Evolutionary conservation across 1,140 invertebrate species (phyloP).

Genomic region (Drosophila neocordata): DNA sequence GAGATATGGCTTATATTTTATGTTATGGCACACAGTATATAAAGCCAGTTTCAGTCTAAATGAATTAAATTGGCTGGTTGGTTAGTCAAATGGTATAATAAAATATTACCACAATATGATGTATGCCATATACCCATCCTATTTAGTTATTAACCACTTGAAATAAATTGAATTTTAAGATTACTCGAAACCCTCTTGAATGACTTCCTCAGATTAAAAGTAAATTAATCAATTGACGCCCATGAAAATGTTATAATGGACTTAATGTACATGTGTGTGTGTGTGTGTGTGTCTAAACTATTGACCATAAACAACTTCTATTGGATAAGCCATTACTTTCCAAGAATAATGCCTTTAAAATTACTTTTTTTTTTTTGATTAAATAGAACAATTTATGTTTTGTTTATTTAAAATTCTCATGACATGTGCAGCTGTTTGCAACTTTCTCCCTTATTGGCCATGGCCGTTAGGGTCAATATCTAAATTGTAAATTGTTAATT

Average conservation of each 20-base stretch:
- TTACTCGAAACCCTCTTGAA: not conserved
- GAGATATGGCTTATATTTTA: not conserved
- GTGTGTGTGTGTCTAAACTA: too few species aligned
- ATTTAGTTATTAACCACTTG: conserved; percentile 1
- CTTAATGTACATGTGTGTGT: too few species aligned
- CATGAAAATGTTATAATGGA: not conserved
- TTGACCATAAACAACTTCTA: too few species aligned
- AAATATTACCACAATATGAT: not conserved
- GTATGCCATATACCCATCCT: not conserved
- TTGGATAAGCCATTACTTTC: too few species aligned
- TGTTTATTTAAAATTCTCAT: too few species aligned
- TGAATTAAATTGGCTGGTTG: not conserved
- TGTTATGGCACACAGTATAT: not conserved
- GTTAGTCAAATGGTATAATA: not conserved
- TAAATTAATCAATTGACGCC: conserved; percentile 37
- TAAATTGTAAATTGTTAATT: conserved; percentile 63
- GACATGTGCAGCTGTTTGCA: not conserved
- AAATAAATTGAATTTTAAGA: conserved; percentile 8
- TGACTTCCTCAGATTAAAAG: conserved; percentile 41
- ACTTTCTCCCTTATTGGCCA: conserved; percentile 48
- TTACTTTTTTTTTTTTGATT: too few species aligned
- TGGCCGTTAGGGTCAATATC: conserved; percentile 31
- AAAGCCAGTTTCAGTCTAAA: not conserved
- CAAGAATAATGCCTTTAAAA: too few species aligned
- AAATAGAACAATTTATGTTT: too few species aligned